Evolutionary conservation across 2,113 vertebrate species (phyloP).

Genomic region (Dolichallabes microphthalmus): DNA sequence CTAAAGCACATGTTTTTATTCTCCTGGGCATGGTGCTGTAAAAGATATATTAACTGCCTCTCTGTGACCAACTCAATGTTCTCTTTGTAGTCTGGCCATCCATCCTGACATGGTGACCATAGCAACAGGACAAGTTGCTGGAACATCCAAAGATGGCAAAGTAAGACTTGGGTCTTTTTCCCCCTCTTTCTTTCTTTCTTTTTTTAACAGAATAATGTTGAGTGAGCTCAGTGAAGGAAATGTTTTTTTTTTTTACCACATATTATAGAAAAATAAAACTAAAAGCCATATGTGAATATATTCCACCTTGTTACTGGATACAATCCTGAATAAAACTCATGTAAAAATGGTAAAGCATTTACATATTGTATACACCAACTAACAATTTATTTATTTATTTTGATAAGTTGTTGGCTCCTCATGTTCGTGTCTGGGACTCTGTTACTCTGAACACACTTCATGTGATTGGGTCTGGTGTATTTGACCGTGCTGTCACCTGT

Average conservation of each 20-base stretch:
- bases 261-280: background rate
- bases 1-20: background rate
- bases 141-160: slow-evolving; percentile 90
- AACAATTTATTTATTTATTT: background rate
- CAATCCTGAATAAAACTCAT: background rate
- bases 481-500: slow-evolving; percentile 84
- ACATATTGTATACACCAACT: background rate
- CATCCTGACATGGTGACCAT: slow-evolving; percentile 93
- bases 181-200: background rate
- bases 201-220: too few relatives aligned
- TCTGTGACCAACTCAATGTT: slow-evolving; percentile 31
- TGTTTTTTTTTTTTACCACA: background rate
- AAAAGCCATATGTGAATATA: background rate
- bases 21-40: background rate
- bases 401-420: slow-evolving; percentile 76
- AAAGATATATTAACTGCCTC: slow-evolving; percentile 8
- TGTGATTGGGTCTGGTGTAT: slow-evolving; percentile 81
- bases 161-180: slow-evolving; percentile 59
- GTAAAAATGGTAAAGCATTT: background rate
- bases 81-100: slow-evolving; percentile 77
- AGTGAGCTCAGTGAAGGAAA: background rate
- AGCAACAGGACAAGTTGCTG: slow-evolving; percentile 88
- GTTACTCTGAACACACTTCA: slow-evolving; percentile 90
- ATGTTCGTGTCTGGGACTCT: slow-evolving; percentile 89
- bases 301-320: background rate